phyloP scores from a whole-genome alignment of 2,888 invertebrate species.

The Serripes groenlandicus region DNA sequence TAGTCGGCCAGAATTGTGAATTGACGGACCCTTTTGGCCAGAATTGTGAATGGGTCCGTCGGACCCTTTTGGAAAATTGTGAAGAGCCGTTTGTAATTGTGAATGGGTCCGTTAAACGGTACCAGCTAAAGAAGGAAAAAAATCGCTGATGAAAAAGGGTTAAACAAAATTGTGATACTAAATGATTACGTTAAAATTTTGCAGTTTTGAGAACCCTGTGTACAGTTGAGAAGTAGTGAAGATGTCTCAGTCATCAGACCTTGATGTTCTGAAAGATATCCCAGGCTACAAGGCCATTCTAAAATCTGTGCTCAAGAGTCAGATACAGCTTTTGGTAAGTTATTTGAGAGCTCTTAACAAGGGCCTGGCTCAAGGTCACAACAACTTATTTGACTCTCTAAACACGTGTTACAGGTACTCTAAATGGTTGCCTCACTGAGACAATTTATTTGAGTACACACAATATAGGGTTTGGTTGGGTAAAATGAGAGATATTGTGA shows the following conservation, averaged over 20 bases:
- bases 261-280: slow-evolving; percentile 52
- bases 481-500: neutral
- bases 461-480: neutral
- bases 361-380: neutral
- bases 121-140: no score
- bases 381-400: neutral
- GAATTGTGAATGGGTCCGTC: no score
- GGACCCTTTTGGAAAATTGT: no score
- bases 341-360: neutral
- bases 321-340: slow-evolving; percentile 56
- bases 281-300: slow-evolving; percentile 58
- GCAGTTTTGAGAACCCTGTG: no score
- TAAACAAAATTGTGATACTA: no score
- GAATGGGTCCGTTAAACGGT: no score
- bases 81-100: no score
- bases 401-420: neutral
- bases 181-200: no score
- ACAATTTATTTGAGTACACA: neutral
- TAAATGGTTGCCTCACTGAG: neutral
- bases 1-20: no score
- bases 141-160: no score
- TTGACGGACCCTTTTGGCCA: no score
- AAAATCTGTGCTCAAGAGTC: slow-evolving; percentile 55
- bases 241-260: slow-evolving; percentile 29
- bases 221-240: no score